Conservation (phyloP, 2,113 vertebrate genomes). For the Cebus imitator region DNA sequence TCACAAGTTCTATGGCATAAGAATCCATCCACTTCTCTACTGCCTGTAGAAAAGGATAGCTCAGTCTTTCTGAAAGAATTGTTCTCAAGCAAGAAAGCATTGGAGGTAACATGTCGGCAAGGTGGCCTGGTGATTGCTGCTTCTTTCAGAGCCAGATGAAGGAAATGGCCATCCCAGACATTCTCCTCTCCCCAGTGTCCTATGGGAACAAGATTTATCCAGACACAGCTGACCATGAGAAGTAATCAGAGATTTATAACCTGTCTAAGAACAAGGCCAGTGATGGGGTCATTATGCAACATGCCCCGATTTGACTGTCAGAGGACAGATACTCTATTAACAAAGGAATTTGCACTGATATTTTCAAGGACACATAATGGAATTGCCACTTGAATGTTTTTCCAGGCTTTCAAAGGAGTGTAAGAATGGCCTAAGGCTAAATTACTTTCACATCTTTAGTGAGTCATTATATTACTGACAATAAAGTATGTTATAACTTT, state of each 20-base stretch:
- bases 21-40: background rate
- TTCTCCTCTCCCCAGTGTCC: background rate
- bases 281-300: background rate
- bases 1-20: background rate
- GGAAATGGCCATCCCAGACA: background rate
- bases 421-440: background rate
- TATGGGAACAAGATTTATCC: background rate
- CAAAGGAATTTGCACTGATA: slow-evolving; percentile 26
- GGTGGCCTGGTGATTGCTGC: background rate
- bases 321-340: slow-evolving; percentile 5
- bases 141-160: background rate
- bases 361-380: slow-evolving; percentile 28
- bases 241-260: background rate
- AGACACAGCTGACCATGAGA: background rate
- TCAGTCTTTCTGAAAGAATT: background rate
- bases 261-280: slow-evolving; percentile 27
- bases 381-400: slow-evolving; percentile 41
- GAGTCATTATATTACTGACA: background rate
- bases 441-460: background rate
- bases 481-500: background rate
- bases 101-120: background rate
- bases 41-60: background rate
- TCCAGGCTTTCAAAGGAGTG: background rate
- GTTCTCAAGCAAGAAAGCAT: background rate
- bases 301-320: background rate